phyloP scores from a whole-genome alignment of 2,888 invertebrate genomes.

The Nephrotoma appendiculata region DNA sequence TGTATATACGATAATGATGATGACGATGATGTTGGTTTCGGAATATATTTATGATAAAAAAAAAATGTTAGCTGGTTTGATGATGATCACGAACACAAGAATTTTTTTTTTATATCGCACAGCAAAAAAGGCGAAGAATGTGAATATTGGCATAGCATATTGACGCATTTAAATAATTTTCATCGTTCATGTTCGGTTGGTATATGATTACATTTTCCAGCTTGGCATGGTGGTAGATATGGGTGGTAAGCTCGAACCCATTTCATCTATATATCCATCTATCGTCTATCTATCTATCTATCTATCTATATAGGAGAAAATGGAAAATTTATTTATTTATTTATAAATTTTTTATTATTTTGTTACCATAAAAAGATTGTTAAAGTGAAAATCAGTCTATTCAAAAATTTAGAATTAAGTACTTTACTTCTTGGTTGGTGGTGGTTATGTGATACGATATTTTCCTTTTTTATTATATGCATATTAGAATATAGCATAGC shows the following conservation, averaged over 20 bases:
- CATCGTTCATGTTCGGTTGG: not conserved
- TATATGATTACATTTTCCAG: not conserved
- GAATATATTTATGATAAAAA: not conserved
- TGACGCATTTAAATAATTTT: conserved; percentile 10
- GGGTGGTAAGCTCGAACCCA: not conserved
- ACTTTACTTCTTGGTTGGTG: conserved; percentile 9
- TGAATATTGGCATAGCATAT: conserved; percentile 13
- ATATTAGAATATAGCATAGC: not conserved
- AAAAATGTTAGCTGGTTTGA: not conserved
- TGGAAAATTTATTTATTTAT: not conserved
- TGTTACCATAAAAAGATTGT: not conserved
- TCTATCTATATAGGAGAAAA: not conserved
- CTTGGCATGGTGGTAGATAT: not conserved
- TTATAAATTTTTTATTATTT: not conserved
- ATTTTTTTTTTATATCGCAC: not conserved
- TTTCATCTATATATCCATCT: not conserved
- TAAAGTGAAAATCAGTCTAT: conserved; percentile 16
- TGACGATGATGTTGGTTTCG: not conserved
- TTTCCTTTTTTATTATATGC: not conserved
- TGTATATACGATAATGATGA: not conserved
- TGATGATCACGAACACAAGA: not conserved
- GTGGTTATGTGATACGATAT: not conserved
- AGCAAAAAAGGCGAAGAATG: conserved; percentile 4
- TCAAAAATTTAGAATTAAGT: conserved; percentile 17
- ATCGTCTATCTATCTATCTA: not conserved